Conservation (phyloP, 1,140 invertebrate genomes). For the Chironomus striatipennis region DNA sequence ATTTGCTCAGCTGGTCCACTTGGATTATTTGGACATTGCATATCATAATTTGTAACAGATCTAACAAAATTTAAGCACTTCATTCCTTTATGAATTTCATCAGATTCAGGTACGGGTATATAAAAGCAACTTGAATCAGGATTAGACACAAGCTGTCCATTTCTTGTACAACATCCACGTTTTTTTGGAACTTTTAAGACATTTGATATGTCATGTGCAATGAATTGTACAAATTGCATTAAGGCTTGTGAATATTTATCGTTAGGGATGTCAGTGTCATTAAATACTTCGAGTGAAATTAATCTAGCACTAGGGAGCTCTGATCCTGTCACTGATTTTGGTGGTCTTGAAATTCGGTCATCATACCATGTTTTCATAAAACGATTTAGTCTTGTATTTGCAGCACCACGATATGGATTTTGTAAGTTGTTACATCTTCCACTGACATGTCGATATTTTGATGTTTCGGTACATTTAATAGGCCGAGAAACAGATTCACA, state of each 20-base stretch:
- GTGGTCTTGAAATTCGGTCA: slow-evolving; percentile 53
- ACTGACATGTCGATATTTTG: slow-evolving; percentile 28
- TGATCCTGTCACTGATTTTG: slow-evolving; percentile 39
- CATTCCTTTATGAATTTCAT: background rate
- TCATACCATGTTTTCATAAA: slow-evolving; percentile 67
- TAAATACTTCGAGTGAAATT: slow-evolving; percentile 50
- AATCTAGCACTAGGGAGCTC: slow-evolving; percentile 56
- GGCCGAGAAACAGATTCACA: too few species aligned
- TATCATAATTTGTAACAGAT: background rate
- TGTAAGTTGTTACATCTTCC: background rate
- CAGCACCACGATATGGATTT: background rate
- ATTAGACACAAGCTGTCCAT: background rate
- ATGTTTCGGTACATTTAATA: slow-evolving; percentile 36
- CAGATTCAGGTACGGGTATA: background rate
- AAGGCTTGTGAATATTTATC: slow-evolving; percentile 57
- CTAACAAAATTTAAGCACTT: background rate
- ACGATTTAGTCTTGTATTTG: slow-evolving; percentile 40
- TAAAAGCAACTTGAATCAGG: background rate
- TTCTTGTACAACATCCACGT: background rate
- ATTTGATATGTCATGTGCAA: slow-evolving; percentile 59
- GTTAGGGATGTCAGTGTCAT: slow-evolving; percentile 51
- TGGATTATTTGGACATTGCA: background rate
- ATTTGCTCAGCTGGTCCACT: background rate
- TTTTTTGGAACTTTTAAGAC: background rate
- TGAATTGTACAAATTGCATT: slow-evolving; percentile 72